Base-by-base conservation (phyloP, 1,140 invertebrate species). In the Rhopalosiphum padi region DNA sequence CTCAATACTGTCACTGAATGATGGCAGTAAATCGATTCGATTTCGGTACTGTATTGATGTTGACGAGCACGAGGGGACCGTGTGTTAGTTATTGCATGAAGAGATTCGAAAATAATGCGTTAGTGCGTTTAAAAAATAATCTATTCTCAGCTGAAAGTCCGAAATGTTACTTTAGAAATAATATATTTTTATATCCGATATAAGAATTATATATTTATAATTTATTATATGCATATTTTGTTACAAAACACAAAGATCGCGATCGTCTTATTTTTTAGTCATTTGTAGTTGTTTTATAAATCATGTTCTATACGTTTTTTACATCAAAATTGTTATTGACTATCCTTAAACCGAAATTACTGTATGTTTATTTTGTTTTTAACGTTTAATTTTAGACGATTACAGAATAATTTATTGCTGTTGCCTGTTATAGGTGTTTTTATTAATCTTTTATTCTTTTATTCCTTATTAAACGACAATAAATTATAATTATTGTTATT, bases 321-420 rank as follows among this genome's bases (percentile, higher is more conserved):
- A 51, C 43, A 1, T 25, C 7, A 1, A 87, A 87, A 55, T 37
- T 5, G 21, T 48, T 89, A 51, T 88, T 21, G 30, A n/a, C 46
- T 35, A 60, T 60, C 51, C 22, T 60, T 53, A n/a, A 90, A 55
- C 23, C 0, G 9, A 90, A 60, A 55, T 90, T 7, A 0, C 1
- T 60, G 30, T 83, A 60, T 41, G 35, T 90, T 41, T 90, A 2
- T 53, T 89, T 37, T 55, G 22, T 89, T 88, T 88, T 88, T 51
- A 25, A 88, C 9, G n/a, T 88, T 88, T 0, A 30, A 43, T 85
- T 85, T 7, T 43, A 85, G 25, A 48, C 23, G 9, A n/a, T 86
- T 30, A 1, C 60, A 46, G 11, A 86, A 22, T 30, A 46, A 46
- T 86, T 86, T 46, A 86, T 86, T 86, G 30, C 30, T 46, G 37